Evolutionary conservation across 2,113 vertebrate genomes (phyloP), one percentile per base, ranked within the genome.

Genomic region (Dipodomys ordii): DNA sequence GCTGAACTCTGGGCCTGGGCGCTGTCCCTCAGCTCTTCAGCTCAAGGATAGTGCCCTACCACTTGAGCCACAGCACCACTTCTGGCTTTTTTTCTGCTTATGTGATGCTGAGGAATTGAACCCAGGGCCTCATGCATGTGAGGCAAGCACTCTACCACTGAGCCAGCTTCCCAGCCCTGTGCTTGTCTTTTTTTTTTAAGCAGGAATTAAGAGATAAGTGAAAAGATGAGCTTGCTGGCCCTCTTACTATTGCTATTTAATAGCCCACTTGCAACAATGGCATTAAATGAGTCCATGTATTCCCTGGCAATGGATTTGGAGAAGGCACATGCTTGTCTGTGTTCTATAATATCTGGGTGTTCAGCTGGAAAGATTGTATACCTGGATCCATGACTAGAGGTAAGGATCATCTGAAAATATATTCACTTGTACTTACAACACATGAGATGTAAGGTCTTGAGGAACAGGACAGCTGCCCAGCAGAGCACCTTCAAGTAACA

Each of bases 301-400:
- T 92, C 44, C 76, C 6, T 46, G 25, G 30, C 49, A 16, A 4
- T 39, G 39, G 73, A n/a, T 87, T 64, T 11, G 4, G 3, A 89
- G 7, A 67, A 18, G 7, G 35, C 4, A 39, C 6, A 39, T 39
- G 6, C n/a, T 25, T 18, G 20, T 60, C 7, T 80, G 6, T 35
- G 22, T 3, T 53, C 12, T n/a, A 19, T 9, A 28, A 2, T 9
- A 5, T 68, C 46, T 46, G 69, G 15, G 2, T 6, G 32, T 76
- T 73, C 28, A 53, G 18, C 15, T 46, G 13, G 39, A 23, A 35
- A 84, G 71, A 64, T 25, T 86, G 10, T 3, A 60, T 39, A n/a
- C 25, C 2, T 8, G 23, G 19, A 3, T 39, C 28, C 0, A 0
- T 44, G 13, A 15, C 6, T 22, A 10, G 12, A 4, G 4, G 0